Percentiles rank a stretch among this genome's conserved stretches.
These are phyloP conservation scores for Eupithecia subfuscata DNA, from an alignment of 2,888 invertebrate species.

Conservation along the genomic window DNA sequence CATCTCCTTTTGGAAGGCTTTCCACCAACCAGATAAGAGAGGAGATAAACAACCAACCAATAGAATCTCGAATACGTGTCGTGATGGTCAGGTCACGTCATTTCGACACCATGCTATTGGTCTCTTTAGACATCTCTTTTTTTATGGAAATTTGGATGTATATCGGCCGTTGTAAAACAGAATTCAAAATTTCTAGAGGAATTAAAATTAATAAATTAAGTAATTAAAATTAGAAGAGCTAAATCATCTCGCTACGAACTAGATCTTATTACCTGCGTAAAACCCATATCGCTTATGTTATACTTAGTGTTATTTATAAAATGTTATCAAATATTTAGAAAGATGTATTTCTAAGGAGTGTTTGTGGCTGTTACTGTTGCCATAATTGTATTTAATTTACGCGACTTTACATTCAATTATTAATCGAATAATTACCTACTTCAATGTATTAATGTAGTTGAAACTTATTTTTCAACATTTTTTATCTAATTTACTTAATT, in stretches of 20 bases:
- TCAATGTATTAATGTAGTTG: conserved; percentile 1
- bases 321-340: conserved; percentile 29
- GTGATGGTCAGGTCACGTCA: not conserved
- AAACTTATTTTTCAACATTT: conserved; percentile 28
- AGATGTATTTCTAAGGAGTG: conserved; percentile 26
- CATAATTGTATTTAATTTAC: conserved; percentile 7
- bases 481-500: conserved; percentile 53
- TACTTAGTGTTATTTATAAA: conserved; percentile 15
- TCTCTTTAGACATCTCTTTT: not conserved
- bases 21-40: not conserved
- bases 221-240: not conserved
- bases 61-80: not conserved
- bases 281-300: conserved; percentile 38
- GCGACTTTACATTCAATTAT: conserved; percentile 1
- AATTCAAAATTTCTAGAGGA: not conserved
- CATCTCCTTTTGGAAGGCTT: not conserved
- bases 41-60: not conserved
- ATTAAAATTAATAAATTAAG: no score
- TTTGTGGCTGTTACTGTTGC: conserved; percentile 23
- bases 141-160: not conserved
- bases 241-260: conserved; percentile 7
- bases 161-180: not conserved
- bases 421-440: conserved; percentile 8
- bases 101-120: not conserved
- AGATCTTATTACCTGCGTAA: conserved; percentile 43